Conservation (phyloP, 2,113 vertebrate species). For the Cranoglanis bouderius region DNA sequence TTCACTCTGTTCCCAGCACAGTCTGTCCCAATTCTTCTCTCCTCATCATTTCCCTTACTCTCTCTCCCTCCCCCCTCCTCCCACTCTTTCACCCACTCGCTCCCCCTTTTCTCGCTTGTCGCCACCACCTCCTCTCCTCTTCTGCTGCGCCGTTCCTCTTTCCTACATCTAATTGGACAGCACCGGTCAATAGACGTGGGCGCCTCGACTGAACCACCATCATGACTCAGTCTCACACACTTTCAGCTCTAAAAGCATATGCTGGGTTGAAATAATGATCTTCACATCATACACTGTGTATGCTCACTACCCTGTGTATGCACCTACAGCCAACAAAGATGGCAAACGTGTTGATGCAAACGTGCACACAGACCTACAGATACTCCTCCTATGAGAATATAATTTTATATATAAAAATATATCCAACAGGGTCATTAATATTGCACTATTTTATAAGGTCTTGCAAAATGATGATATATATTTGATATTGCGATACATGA, state of each 20-base stretch:
- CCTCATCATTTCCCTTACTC: background rate
- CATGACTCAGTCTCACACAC: conserved; percentile 48
- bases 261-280: conserved; percentile 49
- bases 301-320: background rate
- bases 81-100: background rate
- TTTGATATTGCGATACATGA: background rate
- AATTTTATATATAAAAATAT: too few species aligned
- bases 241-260: conserved; percentile 41
- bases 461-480: background rate
- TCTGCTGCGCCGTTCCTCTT: background rate
- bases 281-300: conserved; percentile 29
- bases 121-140: conserved; percentile 50
- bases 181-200: conserved; percentile 57
- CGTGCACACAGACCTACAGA: background rate
- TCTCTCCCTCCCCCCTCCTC: background rate
- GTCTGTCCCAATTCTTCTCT: conserved; percentile 1
- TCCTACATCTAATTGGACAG: conserved; percentile 59
- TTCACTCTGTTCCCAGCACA: conserved; percentile 31
- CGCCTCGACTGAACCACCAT: conserved; percentile 37
- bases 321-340: background rate
- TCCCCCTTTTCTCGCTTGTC: conserved; percentile 10
- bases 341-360: background rate
- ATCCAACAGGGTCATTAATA: background rate
- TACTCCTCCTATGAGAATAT: background rate
- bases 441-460: background rate